Conservation (phyloP, 2,888 invertebrate genomes). For the Poecilobothrus nobilitatus region DNA sequence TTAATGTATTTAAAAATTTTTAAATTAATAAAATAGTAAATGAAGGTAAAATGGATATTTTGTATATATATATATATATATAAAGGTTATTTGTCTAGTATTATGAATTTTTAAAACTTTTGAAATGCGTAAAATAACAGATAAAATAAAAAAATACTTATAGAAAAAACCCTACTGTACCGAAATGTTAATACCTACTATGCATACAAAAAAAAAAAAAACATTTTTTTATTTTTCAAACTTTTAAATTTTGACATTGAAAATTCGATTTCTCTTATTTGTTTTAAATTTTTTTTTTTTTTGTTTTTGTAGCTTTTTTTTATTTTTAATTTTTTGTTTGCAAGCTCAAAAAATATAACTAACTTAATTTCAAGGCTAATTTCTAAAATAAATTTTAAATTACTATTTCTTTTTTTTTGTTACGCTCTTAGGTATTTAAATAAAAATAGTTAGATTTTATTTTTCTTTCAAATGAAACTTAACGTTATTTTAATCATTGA, state of each 20-base stretch:
- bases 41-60: not conserved
- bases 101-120: not conserved
- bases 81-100: not conserved
- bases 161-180: not conserved
- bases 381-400: not conserved
- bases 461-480: no score
- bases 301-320: no score
- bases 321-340: no score
- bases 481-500: no score
- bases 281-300: not conserved
- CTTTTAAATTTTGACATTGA: not conserved
- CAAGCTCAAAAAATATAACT: not conserved
- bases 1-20: no score
- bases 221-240: not conserved
- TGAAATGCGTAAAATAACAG: not conserved
- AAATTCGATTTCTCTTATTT: not conserved
- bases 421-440: no score
- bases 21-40: not conserved
- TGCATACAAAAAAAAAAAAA: not conserved
- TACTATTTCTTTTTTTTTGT: no score
- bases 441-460: no score
- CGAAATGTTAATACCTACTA: not conserved
- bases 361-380: not conserved
- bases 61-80: not conserved
- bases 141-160: not conserved